These are phyloP conservation scores for Drosophila lacteicornis DNA, from an alignment of 1,140 invertebrate species.

Conservation along the genomic window DNA sequence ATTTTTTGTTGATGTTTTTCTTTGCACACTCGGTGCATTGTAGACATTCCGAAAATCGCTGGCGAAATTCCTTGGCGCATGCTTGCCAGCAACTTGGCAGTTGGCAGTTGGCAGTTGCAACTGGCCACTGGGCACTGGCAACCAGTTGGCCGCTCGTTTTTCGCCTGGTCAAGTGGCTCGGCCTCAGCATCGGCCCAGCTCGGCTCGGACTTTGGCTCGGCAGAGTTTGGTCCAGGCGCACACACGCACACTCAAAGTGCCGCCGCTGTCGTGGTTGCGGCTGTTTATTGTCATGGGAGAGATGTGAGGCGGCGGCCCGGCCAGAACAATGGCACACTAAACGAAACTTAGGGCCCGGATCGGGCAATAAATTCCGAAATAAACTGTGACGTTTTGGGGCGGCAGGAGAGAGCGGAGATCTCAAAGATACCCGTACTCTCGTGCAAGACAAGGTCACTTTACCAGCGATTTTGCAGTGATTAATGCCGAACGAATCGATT, in stretches of 20 bases:
- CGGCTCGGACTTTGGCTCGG: slow-evolving; percentile 59
- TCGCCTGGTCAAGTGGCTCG: slow-evolving; percentile 65
- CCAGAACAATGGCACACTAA: slow-evolving; percentile 79
- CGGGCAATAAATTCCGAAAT: slow-evolving; percentile 67
- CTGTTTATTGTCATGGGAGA: slow-evolving; percentile 73
- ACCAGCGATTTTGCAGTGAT: slow-evolving; percentile 33
- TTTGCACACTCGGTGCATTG: slow-evolving; percentile 72
- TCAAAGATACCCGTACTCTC: slow-evolving; percentile 32
- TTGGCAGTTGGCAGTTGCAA: slow-evolving; percentile 34
- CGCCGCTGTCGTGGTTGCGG: slow-evolving; percentile 41
- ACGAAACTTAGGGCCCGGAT: slow-evolving; percentile 61
- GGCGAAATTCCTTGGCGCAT: slow-evolving; percentile 79
- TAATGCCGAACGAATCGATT: slow-evolving; percentile 20
- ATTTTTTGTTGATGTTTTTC: slow-evolving; percentile 59
- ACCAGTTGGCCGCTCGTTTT: slow-evolving; percentile 56
- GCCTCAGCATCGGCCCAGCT: slow-evolving; percentile 3
- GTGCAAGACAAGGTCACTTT: slow-evolving; percentile 65
- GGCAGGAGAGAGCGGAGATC: slow-evolving; percentile 16
- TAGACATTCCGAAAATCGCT: slow-evolving; percentile 79
- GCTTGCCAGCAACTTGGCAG: slow-evolving; percentile 52
- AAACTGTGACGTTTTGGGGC: slow-evolving; percentile 55
- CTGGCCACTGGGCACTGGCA: slow-evolving; percentile 50
- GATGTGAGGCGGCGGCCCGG: slow-evolving; percentile 68
- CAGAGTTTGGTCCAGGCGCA: slow-evolving; percentile 51
- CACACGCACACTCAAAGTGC: slow-evolving; percentile 42